Evolutionary conservation across 2,888 invertebrate species (phyloP).

Genomic region (Venustoraphidia nigricollis): DNA sequence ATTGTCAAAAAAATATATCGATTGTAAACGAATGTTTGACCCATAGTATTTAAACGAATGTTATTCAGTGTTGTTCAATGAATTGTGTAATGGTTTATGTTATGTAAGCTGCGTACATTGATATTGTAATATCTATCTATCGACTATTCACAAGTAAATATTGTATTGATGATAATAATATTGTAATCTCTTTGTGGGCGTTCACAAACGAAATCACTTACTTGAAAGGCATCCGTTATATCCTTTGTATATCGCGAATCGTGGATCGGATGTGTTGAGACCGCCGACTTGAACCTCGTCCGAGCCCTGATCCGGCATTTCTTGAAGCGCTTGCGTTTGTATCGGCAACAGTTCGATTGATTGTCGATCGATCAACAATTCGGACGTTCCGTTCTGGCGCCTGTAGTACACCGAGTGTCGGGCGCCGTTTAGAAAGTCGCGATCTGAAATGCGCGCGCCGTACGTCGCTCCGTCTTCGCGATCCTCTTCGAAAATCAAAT

Average conservation of each 20-base stretch:
- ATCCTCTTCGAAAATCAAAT: constrained; percentile 73
- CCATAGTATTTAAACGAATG: too few relatives aligned
- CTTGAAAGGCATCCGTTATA: constrained; percentile 84
- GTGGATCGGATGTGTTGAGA: constrained; percentile 66
- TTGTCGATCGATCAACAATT: constrained; percentile 59
- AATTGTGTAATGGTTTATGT: too few relatives aligned
- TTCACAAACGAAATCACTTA: too few relatives aligned
- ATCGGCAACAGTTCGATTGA: constrained; percentile 53
- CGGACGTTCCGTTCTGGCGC: constrained; percentile 55
- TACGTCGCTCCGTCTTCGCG: constrained; percentile 54
- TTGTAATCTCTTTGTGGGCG: too few relatives aligned
- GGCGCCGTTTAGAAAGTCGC: constrained; percentile 69
- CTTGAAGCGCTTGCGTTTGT: constrained; percentile 50
- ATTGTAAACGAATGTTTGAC: too few relatives aligned
- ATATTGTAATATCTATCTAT: too few relatives aligned
- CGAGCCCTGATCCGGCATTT: constrained; percentile 46
- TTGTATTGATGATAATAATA: too few relatives aligned
- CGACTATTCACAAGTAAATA: too few relatives aligned
- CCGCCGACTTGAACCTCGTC: constrained; percentile 81
- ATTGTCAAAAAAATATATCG: too few relatives aligned
- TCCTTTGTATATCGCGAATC: constrained; percentile 68
- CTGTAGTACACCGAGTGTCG: constrained; percentile 60
- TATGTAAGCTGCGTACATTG: too few relatives aligned
- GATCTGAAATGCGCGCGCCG: constrained; percentile 58
- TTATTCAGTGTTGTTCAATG: too few relatives aligned